Base-by-base conservation (phyloP, 2,888 invertebrate genomes). In the Sarcophaga subvicina region DNA sequence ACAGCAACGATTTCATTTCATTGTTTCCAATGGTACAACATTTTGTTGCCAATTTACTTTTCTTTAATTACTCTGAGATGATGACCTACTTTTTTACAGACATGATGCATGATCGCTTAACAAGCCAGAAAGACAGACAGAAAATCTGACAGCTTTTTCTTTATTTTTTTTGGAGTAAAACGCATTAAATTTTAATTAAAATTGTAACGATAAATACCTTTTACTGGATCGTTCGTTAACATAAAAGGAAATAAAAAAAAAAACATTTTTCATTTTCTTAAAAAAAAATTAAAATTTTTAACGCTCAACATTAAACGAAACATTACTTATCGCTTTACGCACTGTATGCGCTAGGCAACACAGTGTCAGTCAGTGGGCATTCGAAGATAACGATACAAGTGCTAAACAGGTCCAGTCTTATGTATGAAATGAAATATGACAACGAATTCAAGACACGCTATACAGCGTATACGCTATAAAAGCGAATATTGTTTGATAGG, bases 201-300 rank as follows among this genome's bases (percentile, higher is more conserved):
- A 77, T 72, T 83, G 17, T 71, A 76, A 80, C 71, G 76, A 76
- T 85, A 77, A 85, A 85, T 85, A 71, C 80, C 84, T 80, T 85
- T 77, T 62, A 80, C 62, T 80, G 54, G 71, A 37, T 67, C 76
- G 71, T 47, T 67, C 54, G 54, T 59, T 59, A 20, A 49, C 54
- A 60, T 49, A 64, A 66, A 80, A 85, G 71, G 80, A 80, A 80
- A 71, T 66, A 37, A 37, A 37, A 37, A 37, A 27, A 6, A 37
- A 10, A 37, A 1, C 2, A 76, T 70, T 80, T 63, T 80, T 63
- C 5, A 22, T 27, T 63, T 66, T 71, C 49, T 71, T 49, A 71
- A n/a, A 73, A 37, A 73, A 37, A 20, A 76, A 67, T 70, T 64
- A 11, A 70, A 76, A 76, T 54, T 63, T 49, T 69, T 69, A 63